Conservation (phyloP, 2,797 vertebrate species). For the Heteromormyrus szaboi region DNA sequence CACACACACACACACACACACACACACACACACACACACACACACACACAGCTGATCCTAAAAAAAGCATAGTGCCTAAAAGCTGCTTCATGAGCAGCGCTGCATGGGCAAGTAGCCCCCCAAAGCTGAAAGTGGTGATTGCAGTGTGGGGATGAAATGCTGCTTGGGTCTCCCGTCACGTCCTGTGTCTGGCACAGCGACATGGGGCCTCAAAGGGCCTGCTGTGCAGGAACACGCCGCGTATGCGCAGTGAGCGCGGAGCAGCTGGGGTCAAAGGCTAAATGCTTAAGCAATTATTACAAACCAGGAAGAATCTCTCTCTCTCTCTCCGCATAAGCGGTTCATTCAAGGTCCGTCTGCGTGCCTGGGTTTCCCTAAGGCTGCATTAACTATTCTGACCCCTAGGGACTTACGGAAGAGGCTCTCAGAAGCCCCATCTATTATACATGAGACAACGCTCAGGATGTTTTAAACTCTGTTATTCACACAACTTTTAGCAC, state of each 20-base stretch:
- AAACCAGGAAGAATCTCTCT: not conserved
- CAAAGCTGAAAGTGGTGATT: too few species aligned
- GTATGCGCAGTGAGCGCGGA: not conserved
- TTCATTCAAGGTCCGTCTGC: not conserved
- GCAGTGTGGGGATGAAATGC: not conserved
- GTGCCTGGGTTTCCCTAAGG: not conserved
- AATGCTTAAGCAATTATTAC: too few species aligned
- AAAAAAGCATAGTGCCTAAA: not conserved
- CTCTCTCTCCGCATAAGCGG: not conserved
- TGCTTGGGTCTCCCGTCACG: not conserved
- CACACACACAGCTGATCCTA: not conserved
- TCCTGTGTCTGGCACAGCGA: not conserved
- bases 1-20: not conserved
- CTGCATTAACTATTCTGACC: too few species aligned
- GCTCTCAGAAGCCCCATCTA: not conserved
- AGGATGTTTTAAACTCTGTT: not conserved
- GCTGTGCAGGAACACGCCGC: not conserved
- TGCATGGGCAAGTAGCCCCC: not conserved
- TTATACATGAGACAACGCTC: not conserved
- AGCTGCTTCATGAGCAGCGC: not conserved
- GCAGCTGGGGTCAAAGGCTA: not conserved
- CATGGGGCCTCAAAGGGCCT: not conserved
- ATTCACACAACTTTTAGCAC: not conserved
- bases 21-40: too few species aligned
- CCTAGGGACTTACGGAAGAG: not conserved